Base-by-base conservation (phyloP, 2,888 invertebrate genomes). In the Desoria tigrina region DNA sequence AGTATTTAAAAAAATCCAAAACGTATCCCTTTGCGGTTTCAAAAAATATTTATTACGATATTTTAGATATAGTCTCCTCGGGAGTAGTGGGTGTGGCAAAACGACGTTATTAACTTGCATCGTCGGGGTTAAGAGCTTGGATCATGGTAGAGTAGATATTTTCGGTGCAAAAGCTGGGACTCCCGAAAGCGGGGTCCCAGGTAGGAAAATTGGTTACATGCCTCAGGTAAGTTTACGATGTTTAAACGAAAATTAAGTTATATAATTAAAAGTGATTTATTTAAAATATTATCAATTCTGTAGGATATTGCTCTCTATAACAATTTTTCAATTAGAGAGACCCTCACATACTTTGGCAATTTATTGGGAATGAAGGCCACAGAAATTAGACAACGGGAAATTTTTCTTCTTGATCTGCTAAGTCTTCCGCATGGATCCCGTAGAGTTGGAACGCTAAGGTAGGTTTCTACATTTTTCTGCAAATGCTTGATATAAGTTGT, bases 251-350 rank as follows among this genome's bases (percentile, higher is more conserved):
- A n/a, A n/a, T n/a, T n/a, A n/a, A n/a, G n/a, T n/a, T n/a, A n/a
- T n/a, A n/a, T n/a, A n/a, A n/a, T n/a, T n/a, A n/a, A n/a, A n/a
- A n/a, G n/a, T n/a, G n/a, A n/a, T n/a, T n/a, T n/a, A n/a, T n/a
- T n/a, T 32, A 4, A 32, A 32, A 32, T 9, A 39, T 39, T 11
- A 39, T 6, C 21, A 45, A 32, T 32, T 32, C 11, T 32, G 32
- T 90, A 93, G 78, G 93, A 93, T 81, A 92, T 92, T 66, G 93
- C 93, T 0, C 83, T 93, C 0, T 93, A 91, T 79, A 92, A 90
- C 1, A 92, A 93, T 82, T 94, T 96, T 82, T 90, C 94, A 39
- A 94, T 96, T 77, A 88, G 88, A 74, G 95, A 96, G 57, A 65
- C 63, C 16, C 55, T 72, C 1, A 65, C 64, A 14, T 74, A 68